Evolutionary conservation across 1,140 invertebrate species (phyloP).

Genomic region (Diachasma alloeum): DNA sequence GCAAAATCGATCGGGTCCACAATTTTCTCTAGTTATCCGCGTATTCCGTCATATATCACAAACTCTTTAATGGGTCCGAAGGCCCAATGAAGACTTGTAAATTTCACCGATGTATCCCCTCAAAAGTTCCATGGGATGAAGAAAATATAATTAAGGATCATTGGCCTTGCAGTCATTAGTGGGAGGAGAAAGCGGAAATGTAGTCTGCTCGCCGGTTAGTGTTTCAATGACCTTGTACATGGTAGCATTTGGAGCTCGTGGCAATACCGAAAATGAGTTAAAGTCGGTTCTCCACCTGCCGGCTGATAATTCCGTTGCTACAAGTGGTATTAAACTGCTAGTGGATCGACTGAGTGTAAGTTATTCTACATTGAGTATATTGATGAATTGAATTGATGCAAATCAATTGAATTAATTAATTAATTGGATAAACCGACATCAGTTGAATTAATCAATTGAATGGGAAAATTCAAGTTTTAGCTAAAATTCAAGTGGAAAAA

Average conservation of each 20-base stretch:
- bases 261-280: conserved; percentile 9
- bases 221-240: conserved; percentile 15
- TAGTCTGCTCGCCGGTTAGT: conserved; percentile 8
- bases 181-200: neutral
- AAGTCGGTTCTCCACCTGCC: neutral
- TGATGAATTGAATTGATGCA: too few relatives aligned
- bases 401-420: too few relatives aligned
- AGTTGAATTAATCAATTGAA: too few relatives aligned
- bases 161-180: neutral
- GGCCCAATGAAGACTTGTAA: too few relatives aligned
- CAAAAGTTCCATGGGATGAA: neutral
- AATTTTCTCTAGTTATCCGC: too few relatives aligned
- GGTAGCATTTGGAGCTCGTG: conserved; percentile 9
- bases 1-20: too few relatives aligned
- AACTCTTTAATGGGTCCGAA: too few relatives aligned
- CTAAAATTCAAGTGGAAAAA: neutral
- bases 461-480: too few relatives aligned
- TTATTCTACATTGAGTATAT: too few relatives aligned
- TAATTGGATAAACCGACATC: too few relatives aligned
- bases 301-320: neutral
- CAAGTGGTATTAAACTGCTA: neutral
- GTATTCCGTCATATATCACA: too few relatives aligned
- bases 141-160: neutral
- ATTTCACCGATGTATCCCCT: too few relatives aligned
- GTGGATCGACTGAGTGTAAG: conserved; percentile 19